Evolutionary conservation across 2,113 vertebrate species (phyloP).

Genomic region (Pollachius pollachius): DNA sequence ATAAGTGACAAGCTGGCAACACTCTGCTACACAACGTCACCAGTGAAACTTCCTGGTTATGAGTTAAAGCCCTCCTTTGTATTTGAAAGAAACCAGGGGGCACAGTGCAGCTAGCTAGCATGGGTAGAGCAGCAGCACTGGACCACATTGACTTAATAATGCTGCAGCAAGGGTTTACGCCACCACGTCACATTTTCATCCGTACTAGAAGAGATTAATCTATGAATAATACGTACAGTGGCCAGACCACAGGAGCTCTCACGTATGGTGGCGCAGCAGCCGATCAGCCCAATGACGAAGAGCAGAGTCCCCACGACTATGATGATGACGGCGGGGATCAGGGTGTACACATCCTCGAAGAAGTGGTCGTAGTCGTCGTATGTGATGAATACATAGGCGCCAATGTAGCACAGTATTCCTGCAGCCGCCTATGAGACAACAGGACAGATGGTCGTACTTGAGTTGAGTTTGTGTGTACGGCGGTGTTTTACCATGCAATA

Average conservation of each 20-base stretch:
- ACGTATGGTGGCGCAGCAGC: conserved; percentile 93
- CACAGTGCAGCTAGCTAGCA: no score
- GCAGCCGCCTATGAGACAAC: conserved; percentile 82
- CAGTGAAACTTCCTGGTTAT: no score
- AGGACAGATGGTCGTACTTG: background rate
- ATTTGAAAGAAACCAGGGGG: no score
- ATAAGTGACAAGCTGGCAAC: no score
- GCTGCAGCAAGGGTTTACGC: background rate
- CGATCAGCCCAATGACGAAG: conserved; percentile 93
- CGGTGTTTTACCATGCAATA: no score
- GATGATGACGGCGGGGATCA: conserved; percentile 91
- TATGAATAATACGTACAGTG: conserved; percentile 75
- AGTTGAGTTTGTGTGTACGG: conserved; percentile 1
- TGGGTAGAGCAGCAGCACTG: no score
- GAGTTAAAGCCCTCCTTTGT: no score
- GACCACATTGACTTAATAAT: background rate
- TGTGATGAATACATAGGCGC: conserved; percentile 97
- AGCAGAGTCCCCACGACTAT: conserved; percentile 93
- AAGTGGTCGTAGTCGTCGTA: conserved; percentile 98
- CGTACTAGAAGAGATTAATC: background rate
- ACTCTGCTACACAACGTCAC: no score
- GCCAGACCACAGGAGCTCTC: conserved; percentile 94
- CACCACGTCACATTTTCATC: background rate
- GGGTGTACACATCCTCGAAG: conserved; percentile 93
- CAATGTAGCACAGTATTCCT: conserved; percentile 96